phyloP scores from a whole-genome alignment of 2,113 vertebrate species.

The Dasyprocta punctata region DNA sequence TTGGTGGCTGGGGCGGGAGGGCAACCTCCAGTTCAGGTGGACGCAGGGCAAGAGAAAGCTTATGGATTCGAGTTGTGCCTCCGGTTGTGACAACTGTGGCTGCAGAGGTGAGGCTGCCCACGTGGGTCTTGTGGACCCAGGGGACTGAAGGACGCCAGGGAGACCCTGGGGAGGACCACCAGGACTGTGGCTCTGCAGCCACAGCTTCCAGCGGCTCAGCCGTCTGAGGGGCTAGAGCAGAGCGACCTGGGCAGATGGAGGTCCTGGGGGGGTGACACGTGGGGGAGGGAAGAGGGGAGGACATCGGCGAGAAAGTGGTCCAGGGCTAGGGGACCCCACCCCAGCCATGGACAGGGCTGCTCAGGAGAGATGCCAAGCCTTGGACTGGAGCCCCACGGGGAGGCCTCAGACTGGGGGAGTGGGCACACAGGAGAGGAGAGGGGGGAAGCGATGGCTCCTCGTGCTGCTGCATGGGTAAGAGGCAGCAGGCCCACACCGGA shows the following conservation, averaged over 20 bases:
- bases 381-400: neutral
- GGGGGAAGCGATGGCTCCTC: neutral
- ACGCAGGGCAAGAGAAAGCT: neutral
- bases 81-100: neutral
- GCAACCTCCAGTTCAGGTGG: neutral
- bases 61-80: neutral
- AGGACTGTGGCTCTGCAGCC: too few species aligned
- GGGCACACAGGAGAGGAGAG: accelerated
- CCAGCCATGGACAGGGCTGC: neutral
- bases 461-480: neutral
- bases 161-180: too few species aligned
- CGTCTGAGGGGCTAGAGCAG: neutral
- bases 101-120: neutral
- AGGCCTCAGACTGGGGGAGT: neutral
- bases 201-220: neutral
- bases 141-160: too few species aligned
- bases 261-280: neutral
- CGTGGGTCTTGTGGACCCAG: neutral
- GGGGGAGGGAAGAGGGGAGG: neutral
- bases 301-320: neutral
- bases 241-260: neutral
- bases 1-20: too few species aligned
- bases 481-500: neutral
- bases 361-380: neutral
- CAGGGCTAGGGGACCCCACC: neutral